These are phyloP conservation scores for Megathymus violae DNA, from an alignment of 1,140 invertebrate genomes.

Conservation along the genomic window DNA sequence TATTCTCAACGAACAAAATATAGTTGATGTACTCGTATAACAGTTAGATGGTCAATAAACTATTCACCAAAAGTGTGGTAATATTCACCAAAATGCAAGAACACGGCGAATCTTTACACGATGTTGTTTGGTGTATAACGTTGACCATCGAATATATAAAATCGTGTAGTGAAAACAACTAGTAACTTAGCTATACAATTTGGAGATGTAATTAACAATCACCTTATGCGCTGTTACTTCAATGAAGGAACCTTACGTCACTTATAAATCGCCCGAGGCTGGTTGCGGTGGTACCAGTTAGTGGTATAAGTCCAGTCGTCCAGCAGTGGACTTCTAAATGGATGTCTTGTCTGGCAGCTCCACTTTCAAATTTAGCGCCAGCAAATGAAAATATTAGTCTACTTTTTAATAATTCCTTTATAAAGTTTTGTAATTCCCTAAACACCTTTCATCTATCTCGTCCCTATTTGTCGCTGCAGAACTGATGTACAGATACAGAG, in stretches of 20 bases:
- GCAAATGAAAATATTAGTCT: neutral
- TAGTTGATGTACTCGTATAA: neutral
- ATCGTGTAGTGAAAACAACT: neutral
- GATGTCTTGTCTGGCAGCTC: too few species aligned
- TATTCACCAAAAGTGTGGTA: too few species aligned
- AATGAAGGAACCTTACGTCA: too few species aligned
- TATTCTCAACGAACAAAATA: too few species aligned
- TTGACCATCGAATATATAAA: neutral
- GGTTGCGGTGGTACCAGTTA: too few species aligned
- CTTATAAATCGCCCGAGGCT: too few species aligned
- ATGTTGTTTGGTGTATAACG: neutral
- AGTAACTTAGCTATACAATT: neutral
- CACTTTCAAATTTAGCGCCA: neutral
- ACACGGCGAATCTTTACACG: neutral
- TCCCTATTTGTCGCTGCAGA: constrained; percentile 15
- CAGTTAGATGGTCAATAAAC: neutral
- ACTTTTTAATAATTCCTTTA: neutral
- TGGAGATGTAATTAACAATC: neutral
- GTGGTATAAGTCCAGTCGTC: too few species aligned
- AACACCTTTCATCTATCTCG: neutral
- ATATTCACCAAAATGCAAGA: neutral
- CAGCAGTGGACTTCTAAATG: too few species aligned
- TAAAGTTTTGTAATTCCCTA: neutral
- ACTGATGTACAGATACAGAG: constrained; percentile 1
- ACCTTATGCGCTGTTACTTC: too few species aligned